Evolutionary conservation across 2,888 invertebrate genomes (phyloP), one percentile per base, ranked within the genome.

Genomic region (Coenonympha arcania): DNA sequence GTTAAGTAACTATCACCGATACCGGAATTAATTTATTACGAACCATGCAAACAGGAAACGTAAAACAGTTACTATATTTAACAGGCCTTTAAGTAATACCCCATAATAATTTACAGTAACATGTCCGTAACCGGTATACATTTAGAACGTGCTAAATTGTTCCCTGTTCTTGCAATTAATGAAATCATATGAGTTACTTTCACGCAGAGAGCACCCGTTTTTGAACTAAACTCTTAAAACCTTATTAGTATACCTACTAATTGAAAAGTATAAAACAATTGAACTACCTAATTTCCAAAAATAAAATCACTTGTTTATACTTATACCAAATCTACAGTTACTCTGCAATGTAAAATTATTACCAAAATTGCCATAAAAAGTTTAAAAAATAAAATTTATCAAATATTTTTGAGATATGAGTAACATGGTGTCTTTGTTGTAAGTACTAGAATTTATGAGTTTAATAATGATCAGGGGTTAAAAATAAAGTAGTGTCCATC

Each of bases 21-120:
- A n/a, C 3, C 11, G n/a, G 18, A n/a, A 36, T 36, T 36, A 19
- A 36, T 31, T 31, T 31, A n/a, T 11, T 19, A 33, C 36, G n/a
- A 19, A 11, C 19, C 6, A n/a, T 8, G 8, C 8, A n/a, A 28
- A 15, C 6, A 18, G 40, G 4, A 41, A 16, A 28, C 6, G 2
- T 41, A 18, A 18, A 11, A 8, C 11, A n/a, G 20, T 6, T 37
- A 20, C 22, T 37, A 37, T 22, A 18, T 42, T 33, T 43, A 43
- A 22, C 6, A 15, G 3, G 9, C 8, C 15, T 33, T 42, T 16
- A 5, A 24, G 24, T 15, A 26, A n/a, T 40, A 15, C 18, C 19
- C 5, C 2, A 22, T 24, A 43, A 22, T 24, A 43, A 22, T 22
- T 31, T 43, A 43, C 33, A 33, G 43, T 43, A 33, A 42, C 26